Evolutionary conservation across 2,888 invertebrate species (phyloP).

Genomic region (Nasonia oneida): DNA sequence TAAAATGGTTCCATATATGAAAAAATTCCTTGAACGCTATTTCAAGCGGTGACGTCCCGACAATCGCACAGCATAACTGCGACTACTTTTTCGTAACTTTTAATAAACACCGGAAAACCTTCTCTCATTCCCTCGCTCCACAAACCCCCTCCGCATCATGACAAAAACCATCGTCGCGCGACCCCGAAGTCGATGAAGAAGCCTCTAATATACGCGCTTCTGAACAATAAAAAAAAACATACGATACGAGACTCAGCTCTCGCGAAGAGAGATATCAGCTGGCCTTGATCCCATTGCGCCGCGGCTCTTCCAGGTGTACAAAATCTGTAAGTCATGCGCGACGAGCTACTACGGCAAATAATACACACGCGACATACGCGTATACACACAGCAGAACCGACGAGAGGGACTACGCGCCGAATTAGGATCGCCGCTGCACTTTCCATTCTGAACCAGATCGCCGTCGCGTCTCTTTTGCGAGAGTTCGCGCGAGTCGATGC

Average conservation of each 20-base stretch:
- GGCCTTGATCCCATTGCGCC: constrained; percentile 54
- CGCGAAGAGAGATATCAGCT: constrained; percentile 44
- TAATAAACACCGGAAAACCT: not conserved
- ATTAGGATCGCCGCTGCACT: constrained; percentile 68
- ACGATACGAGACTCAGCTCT: constrained; percentile 19
- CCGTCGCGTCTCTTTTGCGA: constrained; percentile 20
- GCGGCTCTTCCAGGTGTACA: constrained; percentile 4
- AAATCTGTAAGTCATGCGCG: constrained; percentile 41
- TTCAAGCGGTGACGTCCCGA: not conserved
- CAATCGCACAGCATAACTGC: not conserved
- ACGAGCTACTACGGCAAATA: constrained; percentile 40
- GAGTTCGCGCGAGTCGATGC: constrained; percentile 4
- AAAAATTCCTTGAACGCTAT: not conserved
- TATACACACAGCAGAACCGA: not conserved
- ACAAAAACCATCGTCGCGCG: not conserved
- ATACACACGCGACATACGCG: constrained; percentile 24
- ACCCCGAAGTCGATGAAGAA: not conserved
- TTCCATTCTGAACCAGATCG: constrained; percentile 71
- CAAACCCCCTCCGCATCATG: not conserved
- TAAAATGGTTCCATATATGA: too few species aligned
- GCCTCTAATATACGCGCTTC: not conserved
- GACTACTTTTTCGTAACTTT: not conserved
- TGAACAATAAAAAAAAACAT: constrained; percentile 18
- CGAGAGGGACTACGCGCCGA: constrained; percentile 56
- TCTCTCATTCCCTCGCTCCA: not conserved